Evolutionary conservation across 2,797 vertebrate genomes (phyloP), one percentile per base, ranked within the genome.

Genomic region (Ataeniobius toweri): DNA sequence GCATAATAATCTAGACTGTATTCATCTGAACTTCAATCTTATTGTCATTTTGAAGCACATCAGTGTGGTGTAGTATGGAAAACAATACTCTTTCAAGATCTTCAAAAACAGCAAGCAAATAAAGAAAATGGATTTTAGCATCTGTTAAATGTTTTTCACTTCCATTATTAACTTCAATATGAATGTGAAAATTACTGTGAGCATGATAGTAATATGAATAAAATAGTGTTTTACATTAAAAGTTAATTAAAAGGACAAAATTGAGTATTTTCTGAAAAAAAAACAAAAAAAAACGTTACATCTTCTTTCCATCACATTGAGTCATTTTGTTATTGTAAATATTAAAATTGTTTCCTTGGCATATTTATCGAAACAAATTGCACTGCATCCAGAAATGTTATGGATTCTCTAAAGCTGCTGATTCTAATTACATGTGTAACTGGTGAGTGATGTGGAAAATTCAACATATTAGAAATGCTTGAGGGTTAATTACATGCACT

Each of bases 401-500:
- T 74, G 85, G 84, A 83, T 80, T 86, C 73, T 80, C 86, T 79
- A 88, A 81, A 84, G 88, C 84, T 82, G 82, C 79, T 76, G 80
- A 89, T 92, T 92, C 81, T 91, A 86, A 91, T 94, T 92, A 92
- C 83, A 80, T 75, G 65, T 79, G 83, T 86, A 87, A 84, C 59
- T 83, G 80, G 87, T 91, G 89, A 94, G 87, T 81, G 88, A 90
- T 90, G 91, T 91, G 90, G 90, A 93, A 89, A 94, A 93, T 91
- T 65, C 67, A 80, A 85, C 58, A 18, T 87, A 86, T 94, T 93
- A 93, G 90, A 83, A 87, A 93, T 85, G 89, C 88, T 85, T 75
- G 63, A 67, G 88, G 87, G 76, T 89, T 89, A 73, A 94, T 94
- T 94, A 93, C 84, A 93, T 92, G 91, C 90, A 75, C 82, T 78